Base-by-base conservation (phyloP, 2,888 invertebrate genomes). In the Acanthoscelides obtectus region DNA sequence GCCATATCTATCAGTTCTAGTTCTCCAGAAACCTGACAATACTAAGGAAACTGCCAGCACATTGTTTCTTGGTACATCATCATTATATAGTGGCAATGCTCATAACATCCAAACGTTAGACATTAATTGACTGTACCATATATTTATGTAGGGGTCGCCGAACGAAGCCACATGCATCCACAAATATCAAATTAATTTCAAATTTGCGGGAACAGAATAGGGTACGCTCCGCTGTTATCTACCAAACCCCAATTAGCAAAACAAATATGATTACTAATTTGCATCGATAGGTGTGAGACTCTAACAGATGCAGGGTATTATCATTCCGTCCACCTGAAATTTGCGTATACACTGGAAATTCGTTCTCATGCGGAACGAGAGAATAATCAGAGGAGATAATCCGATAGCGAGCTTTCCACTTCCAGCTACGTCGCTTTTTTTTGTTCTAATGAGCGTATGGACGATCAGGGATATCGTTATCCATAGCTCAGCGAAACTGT, bases 211-310 rank as follows among this genome's bases (percentile, higher is more conserved):
- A n/a, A n/a, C n/a, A 45, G 45, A 45, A 45, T 45, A 17, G 45
- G 45, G 17, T 12, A 17, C 45, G 45, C 45, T 45, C 45, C 12
- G 17, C 1, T 45, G 17, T 45, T 45, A 45, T 45, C 5, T 45
- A 17, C 72, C 73, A 72, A 73, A 68, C 71, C 74, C 73, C 72
- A 74, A 76, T 76, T 75, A 76, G 72, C 74, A 74, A 73, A 74
- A 72, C 75, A 75, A 75, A 76, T 76, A 76, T 74, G 68, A 76
- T 73, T 71, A 69, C n/a, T 71, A 76, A 75, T 76, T 74, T 75
- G 73, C 76, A 76, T 76, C 75, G 75, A 76, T 76, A 75, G 73
- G 66, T 73, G 76, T 76, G 75, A 71, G 75, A 76, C 68, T 20
- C 67, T 66, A 17, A 65, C 76, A 73, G 73, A 72, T 76, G 74